Evolutionary conservation across 1,140 invertebrate genomes (phyloP).

Genomic region (Ganaspis sp.): DNA sequence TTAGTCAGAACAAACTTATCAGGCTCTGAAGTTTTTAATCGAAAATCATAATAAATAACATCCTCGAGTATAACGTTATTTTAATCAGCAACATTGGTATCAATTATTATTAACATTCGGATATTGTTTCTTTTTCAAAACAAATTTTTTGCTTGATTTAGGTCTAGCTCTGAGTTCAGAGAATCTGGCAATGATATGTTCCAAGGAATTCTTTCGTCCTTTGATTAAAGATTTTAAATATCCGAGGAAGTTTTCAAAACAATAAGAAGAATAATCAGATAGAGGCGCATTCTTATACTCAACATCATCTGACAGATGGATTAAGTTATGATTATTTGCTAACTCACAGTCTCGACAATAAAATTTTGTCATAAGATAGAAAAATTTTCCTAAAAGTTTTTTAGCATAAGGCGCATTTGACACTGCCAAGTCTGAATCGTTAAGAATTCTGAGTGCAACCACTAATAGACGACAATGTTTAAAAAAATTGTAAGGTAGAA

Average conservation of each 20-base stretch:
- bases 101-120: too few species aligned
- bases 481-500: constrained; percentile 11
- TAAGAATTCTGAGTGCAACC: neutral
- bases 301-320: neutral
- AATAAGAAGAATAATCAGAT: neutral
- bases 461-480: neutral
- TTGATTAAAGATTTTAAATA: neutral
- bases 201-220: neutral
- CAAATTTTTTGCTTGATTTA: neutral
- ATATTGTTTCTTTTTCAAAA: neutral
- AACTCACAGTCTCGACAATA: neutral
- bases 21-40: neutral
- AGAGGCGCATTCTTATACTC: neutral
- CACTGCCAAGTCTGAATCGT: neutral
- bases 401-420: neutral
- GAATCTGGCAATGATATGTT: neutral
- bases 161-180: neutral
- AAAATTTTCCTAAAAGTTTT: neutral
- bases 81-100: neutral
- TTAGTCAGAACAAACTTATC: neutral
- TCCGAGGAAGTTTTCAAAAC: constrained; percentile 23
- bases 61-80: neutral
- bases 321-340: constrained; percentile 12
- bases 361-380: neutral
- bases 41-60: neutral